Conservation (phyloP, 2,888 invertebrate species). For the Andrena marginata region DNA sequence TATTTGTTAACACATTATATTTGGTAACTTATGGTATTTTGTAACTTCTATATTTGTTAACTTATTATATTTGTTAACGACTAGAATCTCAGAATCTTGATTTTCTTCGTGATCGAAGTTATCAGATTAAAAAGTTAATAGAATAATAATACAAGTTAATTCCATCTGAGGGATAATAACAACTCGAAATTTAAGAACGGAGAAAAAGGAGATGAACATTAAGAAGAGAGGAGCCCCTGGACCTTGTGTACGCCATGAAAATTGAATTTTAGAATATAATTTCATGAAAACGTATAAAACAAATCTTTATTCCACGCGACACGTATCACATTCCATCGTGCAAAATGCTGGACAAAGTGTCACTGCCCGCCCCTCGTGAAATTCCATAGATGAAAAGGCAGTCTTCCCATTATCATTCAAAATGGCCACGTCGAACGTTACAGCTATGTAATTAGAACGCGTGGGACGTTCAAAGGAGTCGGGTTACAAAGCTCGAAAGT, state of each 20-base stretch:
- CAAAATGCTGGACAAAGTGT: not conserved
- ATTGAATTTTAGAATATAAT: not conserved
- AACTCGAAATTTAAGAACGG: no score
- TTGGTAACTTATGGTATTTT: no score
- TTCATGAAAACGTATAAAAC: not conserved
- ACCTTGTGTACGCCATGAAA: not conserved
- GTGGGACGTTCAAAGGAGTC: not conserved
- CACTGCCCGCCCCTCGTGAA: not conserved
- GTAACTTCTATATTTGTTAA: no score
- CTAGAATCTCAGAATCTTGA: no score
- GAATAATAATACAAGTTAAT: no score
- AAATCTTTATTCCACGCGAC: not conserved
- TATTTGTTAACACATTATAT: no score
- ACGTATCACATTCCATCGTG: not conserved
- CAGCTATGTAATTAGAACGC: not conserved
- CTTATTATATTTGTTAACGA: no score
- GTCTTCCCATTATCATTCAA: not conserved
- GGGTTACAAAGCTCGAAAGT: not conserved
- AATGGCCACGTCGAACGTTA: not conserved
- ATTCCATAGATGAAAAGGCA: not conserved
- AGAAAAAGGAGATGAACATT: not conserved
- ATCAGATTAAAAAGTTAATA: no score
- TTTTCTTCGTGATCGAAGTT: no score
- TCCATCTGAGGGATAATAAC: no score
- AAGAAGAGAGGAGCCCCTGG: not conserved